These are phyloP conservation scores for Excalfactoria chinensis DNA, from an alignment of 2,113 vertebrate genomes.

Conservation along the genomic window DNA sequence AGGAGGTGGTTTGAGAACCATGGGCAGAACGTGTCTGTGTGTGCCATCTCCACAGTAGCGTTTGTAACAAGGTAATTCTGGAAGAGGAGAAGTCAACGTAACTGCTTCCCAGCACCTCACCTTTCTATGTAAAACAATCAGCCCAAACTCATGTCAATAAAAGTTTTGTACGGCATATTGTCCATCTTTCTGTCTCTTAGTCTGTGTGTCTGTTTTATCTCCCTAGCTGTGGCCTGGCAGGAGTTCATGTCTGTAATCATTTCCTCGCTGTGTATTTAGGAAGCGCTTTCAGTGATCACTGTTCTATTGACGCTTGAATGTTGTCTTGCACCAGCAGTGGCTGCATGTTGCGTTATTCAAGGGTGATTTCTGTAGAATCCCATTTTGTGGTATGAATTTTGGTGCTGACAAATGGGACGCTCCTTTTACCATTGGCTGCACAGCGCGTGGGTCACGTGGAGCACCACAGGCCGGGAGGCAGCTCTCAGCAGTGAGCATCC, in stretches of 20 bases:
- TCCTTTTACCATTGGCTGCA: not conserved
- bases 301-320: not conserved
- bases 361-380: not conserved
- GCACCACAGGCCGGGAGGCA: not conserved
- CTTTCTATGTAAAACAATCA: constrained; percentile 35
- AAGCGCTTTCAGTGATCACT: not conserved
- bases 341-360: too few relatives aligned
- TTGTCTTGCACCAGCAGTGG: not conserved
- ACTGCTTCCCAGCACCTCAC: not conserved
- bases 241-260: not conserved
- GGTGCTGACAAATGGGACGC: not conserved
- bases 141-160: constrained; percentile 67
- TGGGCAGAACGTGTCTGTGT: not conserved
- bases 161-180: constrained; percentile 58
- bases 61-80: not conserved
- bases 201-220: not conserved
- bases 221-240: not conserved
- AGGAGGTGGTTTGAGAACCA: not conserved
- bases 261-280: not conserved
- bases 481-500: not conserved
- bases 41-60: not conserved
- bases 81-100: not conserved
- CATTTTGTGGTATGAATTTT: not conserved
- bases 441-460: not conserved
- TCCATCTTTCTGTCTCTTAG: not conserved